A percentile compares a stretch with the other conserved stretches of the same genome.
Conservation (phyloP, 2,113 vertebrate species). For the Colius striatus region DNA sequence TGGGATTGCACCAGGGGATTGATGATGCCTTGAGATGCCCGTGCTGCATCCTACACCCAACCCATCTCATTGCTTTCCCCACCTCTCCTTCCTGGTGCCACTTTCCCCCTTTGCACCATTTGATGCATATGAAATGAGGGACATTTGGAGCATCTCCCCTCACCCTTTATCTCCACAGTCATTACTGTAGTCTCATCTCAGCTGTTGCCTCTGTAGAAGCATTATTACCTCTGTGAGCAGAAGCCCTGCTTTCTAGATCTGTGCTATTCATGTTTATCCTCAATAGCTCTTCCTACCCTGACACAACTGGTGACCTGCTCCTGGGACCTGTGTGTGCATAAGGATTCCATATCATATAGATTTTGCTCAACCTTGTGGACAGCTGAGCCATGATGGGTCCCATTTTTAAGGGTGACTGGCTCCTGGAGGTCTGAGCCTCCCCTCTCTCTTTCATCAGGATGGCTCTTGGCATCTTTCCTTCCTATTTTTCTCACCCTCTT, state of each 20-base stretch:
- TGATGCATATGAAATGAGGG: not conserved
- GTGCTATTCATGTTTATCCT: not conserved
- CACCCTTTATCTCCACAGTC: not conserved
- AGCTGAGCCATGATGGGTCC: not conserved
- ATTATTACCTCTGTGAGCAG: not conserved
- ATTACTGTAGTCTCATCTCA: not conserved
- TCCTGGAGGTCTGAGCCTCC: not conserved
- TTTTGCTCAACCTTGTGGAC: not conserved
- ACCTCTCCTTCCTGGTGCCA: not conserved
- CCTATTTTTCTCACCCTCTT: fast-evolving
- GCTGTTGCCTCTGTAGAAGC: not conserved
- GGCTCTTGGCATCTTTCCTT: not conserved
- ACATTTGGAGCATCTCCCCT: not conserved
- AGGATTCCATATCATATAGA: not conserved
- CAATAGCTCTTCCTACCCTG: not conserved
- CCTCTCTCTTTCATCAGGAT: not conserved
- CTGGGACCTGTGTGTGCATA: not conserved
- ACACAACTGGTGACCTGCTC: not conserved
- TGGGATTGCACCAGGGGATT: fast-evolving
- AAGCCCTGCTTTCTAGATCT: not conserved
- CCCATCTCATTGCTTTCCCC: not conserved
- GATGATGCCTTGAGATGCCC: not conserved
- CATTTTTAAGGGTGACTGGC: not conserved
- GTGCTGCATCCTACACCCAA: not conserved
- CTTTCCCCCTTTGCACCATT: not conserved